phyloP scores from a whole-genome alignment of 2,113 vertebrate species.

The Pipa parva region DNA sequence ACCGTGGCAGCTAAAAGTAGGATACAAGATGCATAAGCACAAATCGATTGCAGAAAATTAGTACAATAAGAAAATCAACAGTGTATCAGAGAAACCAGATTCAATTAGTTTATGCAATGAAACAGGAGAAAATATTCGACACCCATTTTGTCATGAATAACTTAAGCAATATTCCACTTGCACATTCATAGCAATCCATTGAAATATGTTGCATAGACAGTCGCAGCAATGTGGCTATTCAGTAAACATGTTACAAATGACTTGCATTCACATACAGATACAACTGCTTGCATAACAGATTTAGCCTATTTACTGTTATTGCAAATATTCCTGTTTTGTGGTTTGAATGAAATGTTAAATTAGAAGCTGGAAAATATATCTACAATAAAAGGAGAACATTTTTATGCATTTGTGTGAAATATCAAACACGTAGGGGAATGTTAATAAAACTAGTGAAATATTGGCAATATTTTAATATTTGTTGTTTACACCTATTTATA shows the following conservation, averaged over 20 bases:
- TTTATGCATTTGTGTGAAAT: no score
- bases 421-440: no score
- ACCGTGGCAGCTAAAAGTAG: conserved; percentile 19
- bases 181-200: conserved; percentile 15
- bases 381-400: no score
- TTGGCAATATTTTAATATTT: no score
- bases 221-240: conserved; percentile 16
- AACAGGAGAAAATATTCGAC: conserved; percentile 22
- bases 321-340: conserved; percentile 25
- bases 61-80: conserved; percentile 29
- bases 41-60: conserved; percentile 26
- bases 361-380: neutral
- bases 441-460: no score
- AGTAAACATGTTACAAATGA: conserved; percentile 15
- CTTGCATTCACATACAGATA: conserved; percentile 40
- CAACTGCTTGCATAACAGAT: conserved; percentile 13
- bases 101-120: conserved; percentile 23
- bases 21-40: conserved; percentile 18
- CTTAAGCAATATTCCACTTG: conserved; percentile 16
- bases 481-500: no score
- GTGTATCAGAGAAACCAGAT: conserved; percentile 2
- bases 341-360: conserved; percentile 17
- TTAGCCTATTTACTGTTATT: conserved; percentile 22
- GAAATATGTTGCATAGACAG: conserved; percentile 19
- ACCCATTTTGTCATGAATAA: conserved; percentile 19